Evolutionary conservation across 2,888 invertebrate genomes (phyloP), one percentile per base, ranked within the genome.

Genomic region (Drosophila testacea): DNA sequence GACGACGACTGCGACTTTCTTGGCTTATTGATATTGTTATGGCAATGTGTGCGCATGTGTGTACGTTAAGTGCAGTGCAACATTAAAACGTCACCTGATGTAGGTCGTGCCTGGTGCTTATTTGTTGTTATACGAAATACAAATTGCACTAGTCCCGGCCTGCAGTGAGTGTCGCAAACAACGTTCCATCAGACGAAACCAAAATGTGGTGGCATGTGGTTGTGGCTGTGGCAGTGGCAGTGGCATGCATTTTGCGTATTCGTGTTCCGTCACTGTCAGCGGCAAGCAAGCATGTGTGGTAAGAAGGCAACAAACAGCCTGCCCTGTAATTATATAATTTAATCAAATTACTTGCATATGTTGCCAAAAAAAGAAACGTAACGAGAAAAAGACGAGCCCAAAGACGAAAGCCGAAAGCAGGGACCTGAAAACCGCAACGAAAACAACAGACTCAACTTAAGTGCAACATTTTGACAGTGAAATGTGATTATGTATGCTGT

Each of bases 111-210:
- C 93, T 93, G 91, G 94, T 93, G 94, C 94, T 93, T 91, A 92
- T 94, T 93, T 94, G 94, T 93, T 92, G 89, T 91, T 92, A 91
- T 92, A 91, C 91, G 83, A 76, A 84, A 90, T 93, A 79, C 94
- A 94, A 93, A 94, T 94, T 94, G 94, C 94, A 94, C 94, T 94
- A 93, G 94, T 94, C 94, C 94, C 94, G 94, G 94, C 94, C 94
- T 94, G 94, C 94, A 92, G 81, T 86, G 82, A 81, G 72, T 91
- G 91, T 81, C 91, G 65, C 77, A 75, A 62, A 50, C 88, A 86
- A 77, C 88, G 48, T 42, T 28, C n/a, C 32, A 59, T 32, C 39
- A 36, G n/a, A 44, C 46, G 27, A 30, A 61, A 44, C 46, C 32
- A 30, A 61, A 64, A 60, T 60, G 48, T 59, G 61, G 67, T 62